Base-by-base conservation (phyloP, 2,797 vertebrate genomes). In the Meriones psammophilus region DNA sequence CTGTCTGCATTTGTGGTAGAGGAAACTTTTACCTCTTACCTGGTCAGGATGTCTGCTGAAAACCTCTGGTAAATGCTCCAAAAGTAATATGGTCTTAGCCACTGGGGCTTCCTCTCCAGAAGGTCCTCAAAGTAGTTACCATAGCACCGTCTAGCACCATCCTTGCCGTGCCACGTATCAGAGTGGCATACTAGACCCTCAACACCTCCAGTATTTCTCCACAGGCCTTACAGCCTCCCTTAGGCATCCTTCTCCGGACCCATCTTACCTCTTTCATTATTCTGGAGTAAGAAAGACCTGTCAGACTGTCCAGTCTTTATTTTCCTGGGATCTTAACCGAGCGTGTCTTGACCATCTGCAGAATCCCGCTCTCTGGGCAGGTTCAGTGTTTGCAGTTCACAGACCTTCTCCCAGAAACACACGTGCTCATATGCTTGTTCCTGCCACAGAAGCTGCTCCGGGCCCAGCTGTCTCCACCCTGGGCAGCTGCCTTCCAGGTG, bases 401-500 rank as follows among this genome's bases (percentile, higher is more conserved):
- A 92, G 69, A 91, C 73, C 3, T 89, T 2, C 15, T 20, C 22
- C 8, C 8, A 73, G 81, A 89, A 66, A 74, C 17, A 39, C 7
- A 17, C 20, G 15, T 2, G 26, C 8, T 42, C 20, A 28, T 46
- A 39, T 3, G 7, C 24, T 12, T 62, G 50, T 42, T 8, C 39
- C 22, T 77, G 36, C 42, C 3, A 14, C 14, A 42, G 73, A 15
- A 3, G 13, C 42, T 17, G 3, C 39, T 66, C 76, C 15, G 2
- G 64, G 14, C 42, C 36, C 5, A 1, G 0, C 8, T 30, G 33
- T 14, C 18, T 17, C 39, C 4, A 28, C 5, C 22, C 13, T 42
- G 18, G 17, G 28, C 15, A 36, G 8, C 64, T 0, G 1, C 17
- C n/a, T 0, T 24, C 36, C 22, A 58, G 9, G 50, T 62, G 2